These are phyloP conservation scores for Discoglossus pictus DNA, from an alignment of 2,797 vertebrate species.

Conservation along the genomic window DNA sequence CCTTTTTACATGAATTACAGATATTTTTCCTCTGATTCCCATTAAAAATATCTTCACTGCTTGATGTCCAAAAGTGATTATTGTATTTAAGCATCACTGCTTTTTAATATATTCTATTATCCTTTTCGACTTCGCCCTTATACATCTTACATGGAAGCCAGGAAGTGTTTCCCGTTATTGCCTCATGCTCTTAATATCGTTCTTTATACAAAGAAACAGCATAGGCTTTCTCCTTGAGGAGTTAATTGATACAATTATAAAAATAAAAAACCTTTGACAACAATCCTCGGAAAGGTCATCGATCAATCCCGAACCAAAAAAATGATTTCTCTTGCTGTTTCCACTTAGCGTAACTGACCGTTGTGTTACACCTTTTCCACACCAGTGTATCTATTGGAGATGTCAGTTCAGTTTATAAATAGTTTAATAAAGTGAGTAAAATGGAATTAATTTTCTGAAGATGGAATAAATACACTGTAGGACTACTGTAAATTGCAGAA, in stretches of 20 bases:
- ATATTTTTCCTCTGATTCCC: conserved; percentile 15
- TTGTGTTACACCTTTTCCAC: too few species aligned
- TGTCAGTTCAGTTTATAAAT: too few species aligned
- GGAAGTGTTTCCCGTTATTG: conserved; percentile 15
- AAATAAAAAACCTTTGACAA: conserved; percentile 18
- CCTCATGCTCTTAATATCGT: conserved; percentile 21
- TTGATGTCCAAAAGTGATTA: conserved; percentile 42
- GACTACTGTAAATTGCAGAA: too few species aligned
- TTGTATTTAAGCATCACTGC: conserved; percentile 37
- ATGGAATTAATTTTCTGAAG: too few species aligned
- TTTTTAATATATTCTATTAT: conserved; percentile 41
- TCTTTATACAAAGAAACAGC: conserved; percentile 18
- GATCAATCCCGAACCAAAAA: too few species aligned
- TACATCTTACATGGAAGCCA: conserved; percentile 17
- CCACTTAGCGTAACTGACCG: too few species aligned
- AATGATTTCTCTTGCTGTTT: too few species aligned
- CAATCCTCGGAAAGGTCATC: too few species aligned
- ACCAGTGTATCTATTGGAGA: too few species aligned
- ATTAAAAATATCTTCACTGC: conserved; percentile 34
- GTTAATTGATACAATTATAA: conserved; percentile 22
- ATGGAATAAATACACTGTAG: too few species aligned
- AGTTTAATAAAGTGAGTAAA: too few species aligned
- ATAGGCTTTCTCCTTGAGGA: conserved; percentile 23
- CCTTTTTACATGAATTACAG: conserved; percentile 5
- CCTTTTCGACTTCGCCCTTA: conserved; percentile 12